These are phyloP conservation scores for Crypturellus undulatus DNA, from an alignment of 2,113 vertebrate species.

Conservation along the genomic window DNA sequence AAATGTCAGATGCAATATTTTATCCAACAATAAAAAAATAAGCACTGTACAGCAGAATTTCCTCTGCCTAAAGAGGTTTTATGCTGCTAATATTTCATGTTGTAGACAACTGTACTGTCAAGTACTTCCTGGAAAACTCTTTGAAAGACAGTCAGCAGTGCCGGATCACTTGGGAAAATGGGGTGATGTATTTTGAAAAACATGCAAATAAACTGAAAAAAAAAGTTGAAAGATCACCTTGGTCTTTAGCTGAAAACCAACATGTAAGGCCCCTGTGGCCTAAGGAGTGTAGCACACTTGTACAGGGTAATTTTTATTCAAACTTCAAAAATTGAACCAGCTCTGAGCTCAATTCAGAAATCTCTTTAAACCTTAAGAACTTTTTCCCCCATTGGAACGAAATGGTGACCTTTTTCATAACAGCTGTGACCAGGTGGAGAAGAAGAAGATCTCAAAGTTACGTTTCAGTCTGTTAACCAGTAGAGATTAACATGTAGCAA, in stretches of 20 bases:
- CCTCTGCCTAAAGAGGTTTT: background rate
- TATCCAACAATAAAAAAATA: background rate
- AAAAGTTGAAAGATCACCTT: background rate
- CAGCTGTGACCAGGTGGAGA: background rate
- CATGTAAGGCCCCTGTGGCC: background rate
- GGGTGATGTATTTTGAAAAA: background rate
- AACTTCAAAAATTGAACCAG: background rate
- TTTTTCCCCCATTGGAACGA: background rate
- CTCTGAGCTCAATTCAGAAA: too few relatives aligned
- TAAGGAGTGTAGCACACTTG: background rate
- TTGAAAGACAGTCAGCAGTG: background rate
- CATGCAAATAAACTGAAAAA: background rate
- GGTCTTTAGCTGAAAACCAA: background rate
- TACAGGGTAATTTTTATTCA: background rate
- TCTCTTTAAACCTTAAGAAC: background rate
- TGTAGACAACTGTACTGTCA: background rate
- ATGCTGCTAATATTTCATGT: background rate
- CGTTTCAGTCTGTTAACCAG: background rate
- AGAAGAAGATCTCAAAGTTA: background rate
- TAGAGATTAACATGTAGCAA: background rate
- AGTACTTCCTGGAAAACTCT: background rate
- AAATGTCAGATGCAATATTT: background rate
- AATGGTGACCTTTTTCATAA: background rate
- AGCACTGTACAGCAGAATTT: background rate
- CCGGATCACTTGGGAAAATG: background rate